phyloP scores from a whole-genome alignment of 1,140 invertebrate genomes.

The Drusus annulatus region DNA sequence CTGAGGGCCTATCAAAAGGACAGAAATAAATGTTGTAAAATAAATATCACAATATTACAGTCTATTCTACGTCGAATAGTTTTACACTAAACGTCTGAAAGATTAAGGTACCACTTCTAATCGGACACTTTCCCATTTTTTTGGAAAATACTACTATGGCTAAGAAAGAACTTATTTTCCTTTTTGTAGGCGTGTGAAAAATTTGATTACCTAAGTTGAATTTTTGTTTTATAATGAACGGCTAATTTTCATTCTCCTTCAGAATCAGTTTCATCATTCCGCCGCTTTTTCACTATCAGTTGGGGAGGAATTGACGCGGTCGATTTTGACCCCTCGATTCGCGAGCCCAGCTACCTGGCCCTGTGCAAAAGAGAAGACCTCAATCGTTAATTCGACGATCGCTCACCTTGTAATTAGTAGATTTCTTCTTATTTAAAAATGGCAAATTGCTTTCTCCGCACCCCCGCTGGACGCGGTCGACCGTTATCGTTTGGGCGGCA shows the following conservation, averaged over 20 bases:
- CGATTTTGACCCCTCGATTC: not conserved
- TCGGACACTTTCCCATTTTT: no score
- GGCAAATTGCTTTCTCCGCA: not conserved
- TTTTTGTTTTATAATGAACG: no score
- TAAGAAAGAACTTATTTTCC: no score
- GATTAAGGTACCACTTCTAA: no score
- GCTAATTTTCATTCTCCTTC: no score
- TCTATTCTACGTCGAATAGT: no score
- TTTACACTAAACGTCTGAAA: no score
- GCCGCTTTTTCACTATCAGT: not conserved
- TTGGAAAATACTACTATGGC: no score
- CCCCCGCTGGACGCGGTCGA: not conserved
- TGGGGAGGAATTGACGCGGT: constrained; percentile 10
- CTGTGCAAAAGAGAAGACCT: not conserved
- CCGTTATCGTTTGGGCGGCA: constrained; percentile 33
- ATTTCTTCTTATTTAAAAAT: no score
- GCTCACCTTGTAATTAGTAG: no score
- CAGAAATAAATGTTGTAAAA: not conserved
- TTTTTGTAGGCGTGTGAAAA: no score
- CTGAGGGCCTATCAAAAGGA: not conserved
- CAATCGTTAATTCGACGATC: not conserved
- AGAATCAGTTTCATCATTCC: not conserved
- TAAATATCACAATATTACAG: not conserved
- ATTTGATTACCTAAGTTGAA: no score
- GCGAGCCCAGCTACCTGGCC: not conserved